Evolutionary conservation across 2,113 vertebrate genomes (phyloP).

Genomic region (Platysteira castanea): DNA sequence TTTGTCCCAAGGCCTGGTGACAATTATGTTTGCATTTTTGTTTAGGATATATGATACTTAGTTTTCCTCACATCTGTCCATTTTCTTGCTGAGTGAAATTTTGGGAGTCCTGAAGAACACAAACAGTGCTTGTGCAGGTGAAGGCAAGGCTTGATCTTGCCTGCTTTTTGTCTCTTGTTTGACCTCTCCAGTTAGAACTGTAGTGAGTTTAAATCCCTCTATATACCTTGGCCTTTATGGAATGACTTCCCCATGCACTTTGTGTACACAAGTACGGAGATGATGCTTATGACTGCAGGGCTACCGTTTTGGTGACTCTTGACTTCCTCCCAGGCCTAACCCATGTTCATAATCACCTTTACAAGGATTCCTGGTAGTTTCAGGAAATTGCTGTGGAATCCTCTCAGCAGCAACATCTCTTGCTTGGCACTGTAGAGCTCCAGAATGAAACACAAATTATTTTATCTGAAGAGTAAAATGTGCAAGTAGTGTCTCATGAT

Average conservation of each 20-base stretch:
- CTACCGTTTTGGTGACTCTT: not conserved
- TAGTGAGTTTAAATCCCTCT: not conserved
- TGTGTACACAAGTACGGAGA: not conserved
- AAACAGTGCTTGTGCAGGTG: not conserved
- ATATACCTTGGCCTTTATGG: not conserved
- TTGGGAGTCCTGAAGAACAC: not conserved
- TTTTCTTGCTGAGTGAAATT: not conserved
- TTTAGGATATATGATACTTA: not conserved
- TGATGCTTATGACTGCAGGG: not conserved
- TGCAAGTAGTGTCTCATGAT: not conserved
- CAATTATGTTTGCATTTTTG: not conserved
- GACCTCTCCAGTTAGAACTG: not conserved
- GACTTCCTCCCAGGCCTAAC: not conserved
- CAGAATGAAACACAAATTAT: slow-evolving; percentile 33
- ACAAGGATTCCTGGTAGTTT: slow-evolving; percentile 7
- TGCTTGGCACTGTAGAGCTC: not conserved
- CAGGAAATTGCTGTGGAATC: slow-evolving; percentile 2
- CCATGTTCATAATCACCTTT: not conserved
- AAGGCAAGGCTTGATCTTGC: not conserved
- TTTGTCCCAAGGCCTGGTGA: not conserved
- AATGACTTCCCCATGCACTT: not conserved
- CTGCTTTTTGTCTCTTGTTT: not conserved
- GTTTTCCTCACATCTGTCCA: not conserved
- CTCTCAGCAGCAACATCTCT: not conserved
- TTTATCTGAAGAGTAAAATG: not conserved